These are phyloP conservation scores for Clarias macrocephalus DNA, from an alignment of 2,113 vertebrate genomes.

Conservation along the genomic window DNA sequence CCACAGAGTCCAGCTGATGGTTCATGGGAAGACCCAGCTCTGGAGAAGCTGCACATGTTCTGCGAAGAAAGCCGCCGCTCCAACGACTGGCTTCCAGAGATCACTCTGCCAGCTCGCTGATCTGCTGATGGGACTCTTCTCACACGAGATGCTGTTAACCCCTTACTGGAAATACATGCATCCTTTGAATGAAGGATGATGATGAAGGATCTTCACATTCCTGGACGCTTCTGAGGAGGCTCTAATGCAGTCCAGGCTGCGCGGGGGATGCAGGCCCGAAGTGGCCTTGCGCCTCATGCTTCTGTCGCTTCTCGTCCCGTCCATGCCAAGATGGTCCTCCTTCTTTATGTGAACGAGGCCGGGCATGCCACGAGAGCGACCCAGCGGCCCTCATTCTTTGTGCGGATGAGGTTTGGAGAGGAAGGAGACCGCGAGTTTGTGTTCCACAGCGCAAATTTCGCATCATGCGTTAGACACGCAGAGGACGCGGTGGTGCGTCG, in stretches of 20 bases:
- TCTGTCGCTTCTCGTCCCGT: slow-evolving; percentile 67
- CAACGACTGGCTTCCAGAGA: slow-evolving; percentile 79
- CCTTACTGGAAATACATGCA: slow-evolving; percentile 65
- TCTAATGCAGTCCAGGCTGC: slow-evolving; percentile 65
- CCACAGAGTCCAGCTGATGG: slow-evolving; percentile 71
- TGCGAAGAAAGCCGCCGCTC: slow-evolving; percentile 74
- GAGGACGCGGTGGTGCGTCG: slow-evolving; percentile 77
- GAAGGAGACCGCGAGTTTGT: slow-evolving; percentile 70
- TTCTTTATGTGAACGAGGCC: slow-evolving; percentile 78
- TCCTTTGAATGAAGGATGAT: slow-evolving; percentile 65
- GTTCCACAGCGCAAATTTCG: slow-evolving; percentile 62
- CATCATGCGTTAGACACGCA: slow-evolving; percentile 67
- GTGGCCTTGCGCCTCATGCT: slow-evolving; percentile 57
- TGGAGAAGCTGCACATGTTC: slow-evolving; percentile 79
- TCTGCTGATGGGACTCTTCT: slow-evolving; percentile 49
- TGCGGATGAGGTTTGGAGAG: slow-evolving; percentile 82
- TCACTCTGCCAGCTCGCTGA: slow-evolving; percentile 75
- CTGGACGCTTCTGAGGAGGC: slow-evolving; percentile 75
- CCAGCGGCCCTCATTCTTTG: slow-evolving; percentile 79
- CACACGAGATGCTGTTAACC: slow-evolving; percentile 59
- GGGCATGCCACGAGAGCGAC: slow-evolving; percentile 71
- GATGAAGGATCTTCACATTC: slow-evolving; percentile 60
- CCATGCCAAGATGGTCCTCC: slow-evolving; percentile 74
- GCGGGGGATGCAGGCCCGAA: slow-evolving; percentile 61
- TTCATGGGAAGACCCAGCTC: slow-evolving; percentile 75